Evolutionary conservation across 30 jellyfish, hydroid and myxozoan species (phyloP).

Genomic region (Turritopsis rubra): DNA sequence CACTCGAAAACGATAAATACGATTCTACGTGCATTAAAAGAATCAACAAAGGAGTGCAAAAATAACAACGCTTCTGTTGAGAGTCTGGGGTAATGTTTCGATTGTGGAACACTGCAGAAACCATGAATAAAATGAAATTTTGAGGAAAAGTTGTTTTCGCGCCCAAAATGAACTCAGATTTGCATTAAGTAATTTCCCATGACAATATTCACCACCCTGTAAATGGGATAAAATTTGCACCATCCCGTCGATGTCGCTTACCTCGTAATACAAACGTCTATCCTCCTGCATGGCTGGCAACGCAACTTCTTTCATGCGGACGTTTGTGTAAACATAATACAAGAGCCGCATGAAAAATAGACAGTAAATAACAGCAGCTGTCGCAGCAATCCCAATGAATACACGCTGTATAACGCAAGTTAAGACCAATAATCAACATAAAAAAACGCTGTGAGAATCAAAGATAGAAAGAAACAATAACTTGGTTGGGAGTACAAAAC

Average conservation of each 20-base stretch:
- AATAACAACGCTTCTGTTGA: not conserved
- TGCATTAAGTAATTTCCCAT: not conserved
- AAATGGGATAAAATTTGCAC: not conserved
- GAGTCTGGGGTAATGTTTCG: no score
- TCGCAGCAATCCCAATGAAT: conserved; percentile 67
- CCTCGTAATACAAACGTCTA: conserved; percentile 83
- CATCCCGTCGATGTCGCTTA: no score
- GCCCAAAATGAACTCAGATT: not conserved
- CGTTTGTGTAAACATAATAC: conserved; percentile 62
- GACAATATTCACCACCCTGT: not conserved
- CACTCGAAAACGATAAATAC: conserved; percentile 88
- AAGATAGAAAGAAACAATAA: no score
- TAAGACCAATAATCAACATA: not conserved
- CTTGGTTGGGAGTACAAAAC: no score
- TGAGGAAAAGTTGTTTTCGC: not conserved
- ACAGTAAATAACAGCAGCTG: conserved; percentile 62
- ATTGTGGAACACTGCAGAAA: not conserved
- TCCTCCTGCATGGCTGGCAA: conserved; percentile 96
- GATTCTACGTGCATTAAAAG: conserved; percentile 50
- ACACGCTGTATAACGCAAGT: conserved; percentile 46
- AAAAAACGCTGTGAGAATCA: not conserved
- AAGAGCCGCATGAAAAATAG: conserved; percentile 75
- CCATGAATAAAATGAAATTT: no score
- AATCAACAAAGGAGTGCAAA: not conserved
- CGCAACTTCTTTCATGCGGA: conserved; percentile 73